Percentiles rank a stretch among this genome's conserved stretches.
Evolutionary conservation across 2,113 vertebrate species (phyloP).

Genomic region (Aspidoscelis tigris): DNA sequence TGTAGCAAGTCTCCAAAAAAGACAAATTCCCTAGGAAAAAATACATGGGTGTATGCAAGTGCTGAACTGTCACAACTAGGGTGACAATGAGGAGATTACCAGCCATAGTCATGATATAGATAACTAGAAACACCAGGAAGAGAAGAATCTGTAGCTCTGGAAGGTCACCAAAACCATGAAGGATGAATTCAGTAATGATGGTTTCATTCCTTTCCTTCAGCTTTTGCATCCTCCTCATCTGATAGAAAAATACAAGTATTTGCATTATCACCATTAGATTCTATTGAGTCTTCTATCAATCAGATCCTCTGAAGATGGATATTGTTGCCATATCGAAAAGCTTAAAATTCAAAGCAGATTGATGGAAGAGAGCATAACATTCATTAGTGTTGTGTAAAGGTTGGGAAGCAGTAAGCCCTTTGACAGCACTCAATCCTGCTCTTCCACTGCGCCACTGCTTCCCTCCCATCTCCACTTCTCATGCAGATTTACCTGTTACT

Average conservation of each 20-base stretch:
- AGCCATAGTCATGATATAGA: conserved; percentile 50
- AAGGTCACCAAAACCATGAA: conserved; percentile 52
- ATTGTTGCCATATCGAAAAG: too few relatives aligned
- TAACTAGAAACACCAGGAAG: conserved; percentile 55
- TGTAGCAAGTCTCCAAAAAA: conserved; percentile 53
- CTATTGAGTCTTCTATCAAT: not conserved
- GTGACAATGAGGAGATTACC: conserved; percentile 52
- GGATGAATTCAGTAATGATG: conserved; percentile 47
- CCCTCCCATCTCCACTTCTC: too few relatives aligned
- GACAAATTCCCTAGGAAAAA: conserved; percentile 56
- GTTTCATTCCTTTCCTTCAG: conserved; percentile 44
- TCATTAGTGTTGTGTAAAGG: too few relatives aligned
- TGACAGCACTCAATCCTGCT: too few relatives aligned
- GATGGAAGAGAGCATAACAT: too few relatives aligned
- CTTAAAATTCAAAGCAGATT: too few relatives aligned
- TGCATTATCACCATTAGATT: not conserved
- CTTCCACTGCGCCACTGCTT: too few relatives aligned
- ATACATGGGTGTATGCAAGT: conserved; percentile 54
- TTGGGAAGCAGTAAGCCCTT: too few relatives aligned
- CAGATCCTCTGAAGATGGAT: too few relatives aligned
- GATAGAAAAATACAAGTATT: too few relatives aligned
- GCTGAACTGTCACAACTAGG: conserved; percentile 26
- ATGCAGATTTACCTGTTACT: too few relatives aligned
- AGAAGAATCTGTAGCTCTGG: conserved; percentile 32
- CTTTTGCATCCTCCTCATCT: too few relatives aligned